Evolutionary conservation across 2,113 vertebrate genomes (phyloP).

Genomic region (Crotalus horridus): DNA sequence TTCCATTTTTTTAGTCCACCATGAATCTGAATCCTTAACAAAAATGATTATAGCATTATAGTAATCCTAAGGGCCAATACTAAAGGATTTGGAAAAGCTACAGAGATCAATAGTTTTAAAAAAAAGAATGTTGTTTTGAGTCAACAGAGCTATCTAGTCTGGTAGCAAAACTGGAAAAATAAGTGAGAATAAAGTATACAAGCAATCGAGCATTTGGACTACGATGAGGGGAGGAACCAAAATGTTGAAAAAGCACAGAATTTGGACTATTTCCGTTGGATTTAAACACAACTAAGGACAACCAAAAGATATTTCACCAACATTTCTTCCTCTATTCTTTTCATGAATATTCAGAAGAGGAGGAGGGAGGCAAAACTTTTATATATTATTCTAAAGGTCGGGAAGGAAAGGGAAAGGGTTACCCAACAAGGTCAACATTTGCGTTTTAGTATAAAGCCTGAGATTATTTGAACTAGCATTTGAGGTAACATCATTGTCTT

Average conservation of each 20-base stretch:
- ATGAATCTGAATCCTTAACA: constrained; percentile 83
- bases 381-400: constrained; percentile 62
- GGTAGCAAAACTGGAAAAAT: constrained; percentile 75
- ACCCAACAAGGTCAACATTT: constrained; percentile 67
- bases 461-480: constrained; percentile 76
- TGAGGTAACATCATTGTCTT: constrained; percentile 69
- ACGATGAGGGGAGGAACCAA: constrained; percentile 54
- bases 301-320: constrained; percentile 71
- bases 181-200: constrained; percentile 67
- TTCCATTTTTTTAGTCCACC: constrained; percentile 72
- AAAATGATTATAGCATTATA: constrained; percentile 86
- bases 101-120: constrained; percentile 83
- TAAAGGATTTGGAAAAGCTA: constrained; percentile 81
- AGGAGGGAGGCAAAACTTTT: constrained; percentile 46
- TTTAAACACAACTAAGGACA: constrained; percentile 77
- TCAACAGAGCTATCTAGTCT: constrained; percentile 74
- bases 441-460: constrained; percentile 64
- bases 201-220: constrained; percentile 45
- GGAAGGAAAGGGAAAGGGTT: not conserved
- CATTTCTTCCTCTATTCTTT: constrained; percentile 49
- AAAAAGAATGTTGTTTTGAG: constrained; percentile 79
- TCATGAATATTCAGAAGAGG: constrained; percentile 65
- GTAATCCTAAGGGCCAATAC: constrained; percentile 87
- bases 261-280: constrained; percentile 71
- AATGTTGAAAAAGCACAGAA: constrained; percentile 57